Percentiles rank a stretch among this genome's conserved stretches.
Evolutionary conservation across 1,140 invertebrate species (phyloP).

Genomic region (Cydia pomonella): DNA sequence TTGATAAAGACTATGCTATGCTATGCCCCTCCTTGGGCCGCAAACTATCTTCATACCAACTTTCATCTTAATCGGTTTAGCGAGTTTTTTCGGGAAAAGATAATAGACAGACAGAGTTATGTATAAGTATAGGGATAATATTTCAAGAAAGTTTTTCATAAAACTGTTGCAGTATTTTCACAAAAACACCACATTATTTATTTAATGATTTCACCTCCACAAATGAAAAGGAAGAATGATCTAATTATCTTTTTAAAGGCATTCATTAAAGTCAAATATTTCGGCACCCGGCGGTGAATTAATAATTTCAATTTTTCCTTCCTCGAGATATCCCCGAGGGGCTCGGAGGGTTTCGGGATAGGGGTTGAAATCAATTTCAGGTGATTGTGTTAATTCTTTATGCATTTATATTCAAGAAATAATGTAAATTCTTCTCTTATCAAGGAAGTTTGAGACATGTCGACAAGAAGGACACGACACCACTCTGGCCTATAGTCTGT

Average conservation of each 20-base stretch:
- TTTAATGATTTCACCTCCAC: not conserved
- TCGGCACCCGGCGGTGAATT: conserved; percentile 39
- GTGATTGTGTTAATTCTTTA: not conserved
- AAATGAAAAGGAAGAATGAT: not conserved
- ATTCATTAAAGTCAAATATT: conserved; percentile 33
- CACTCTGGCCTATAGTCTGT: too few relatives aligned
- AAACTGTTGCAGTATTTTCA: too few relatives aligned
- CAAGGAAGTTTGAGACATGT: not conserved
- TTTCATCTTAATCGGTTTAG: too few relatives aligned
- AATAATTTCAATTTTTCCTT: conserved; percentile 45
- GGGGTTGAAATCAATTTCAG: conserved; percentile 1
- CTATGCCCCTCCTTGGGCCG: too few relatives aligned
- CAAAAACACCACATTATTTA: not conserved
- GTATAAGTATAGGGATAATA: too few relatives aligned
- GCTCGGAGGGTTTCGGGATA: not conserved
- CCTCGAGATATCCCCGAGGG: conserved; percentile 26
- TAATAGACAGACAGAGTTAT: too few relatives aligned
- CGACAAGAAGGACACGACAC: too few relatives aligned
- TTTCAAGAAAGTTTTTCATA: too few relatives aligned
- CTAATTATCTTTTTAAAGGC: conserved; percentile 5
- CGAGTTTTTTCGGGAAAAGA: too few relatives aligned
- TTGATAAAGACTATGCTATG: too few relatives aligned
- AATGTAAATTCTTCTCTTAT: not conserved
- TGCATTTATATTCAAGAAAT: not conserved
- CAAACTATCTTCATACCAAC: too few relatives aligned